Base-by-base conservation (phyloP, 2,888 invertebrate species). In the Trimorus sp. region DNA sequence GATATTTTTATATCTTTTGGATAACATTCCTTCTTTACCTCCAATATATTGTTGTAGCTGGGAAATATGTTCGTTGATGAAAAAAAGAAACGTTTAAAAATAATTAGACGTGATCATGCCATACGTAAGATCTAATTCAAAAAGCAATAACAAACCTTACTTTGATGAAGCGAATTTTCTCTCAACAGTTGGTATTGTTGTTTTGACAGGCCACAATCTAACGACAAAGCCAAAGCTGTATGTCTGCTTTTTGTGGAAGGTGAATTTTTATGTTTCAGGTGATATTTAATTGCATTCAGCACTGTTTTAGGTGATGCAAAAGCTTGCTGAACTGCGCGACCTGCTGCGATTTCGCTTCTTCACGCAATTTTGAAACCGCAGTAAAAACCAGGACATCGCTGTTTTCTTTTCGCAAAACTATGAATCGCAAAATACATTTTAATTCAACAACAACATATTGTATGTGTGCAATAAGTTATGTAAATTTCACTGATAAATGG, bases 1-100 rank as follows among this genome's bases (percentile, higher is more conserved):
- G 36, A 9, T 38, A 58, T 58, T n/a, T 38, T 58, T 37, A 58
- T 58, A 14, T 58, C 14, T 37, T 58, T 58, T 36, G 56, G 56
- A 8, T 53, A 53, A 26, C 53, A 53, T 53, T 53, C 53, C n/a
- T 53, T 53, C 53, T 53, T 53, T 53, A 16, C 7, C 15, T 53
- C n/a, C 53, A 53, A 15, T 16, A 53, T 15, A 16, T 53, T n/a
- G 16, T 51, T 51, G 16, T 53, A 53, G 15, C 16, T 53, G 5
- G 53, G 53, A 8, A 16, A 53, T 16, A 6, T 9, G 53, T 53
- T 53, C 9, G 16, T 53, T 26, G 53, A 16, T 53, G 15, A 53
- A 53, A 53, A 16, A 16, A 53, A 16, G 26, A 53, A 53, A 53
- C 15, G 16, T 53, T 16, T 26, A 53, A 9, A 53, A 53, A 7